Evolutionary conservation across 2,113 vertebrate genomes (phyloP).

Genomic region (Mugil cephalus): DNA sequence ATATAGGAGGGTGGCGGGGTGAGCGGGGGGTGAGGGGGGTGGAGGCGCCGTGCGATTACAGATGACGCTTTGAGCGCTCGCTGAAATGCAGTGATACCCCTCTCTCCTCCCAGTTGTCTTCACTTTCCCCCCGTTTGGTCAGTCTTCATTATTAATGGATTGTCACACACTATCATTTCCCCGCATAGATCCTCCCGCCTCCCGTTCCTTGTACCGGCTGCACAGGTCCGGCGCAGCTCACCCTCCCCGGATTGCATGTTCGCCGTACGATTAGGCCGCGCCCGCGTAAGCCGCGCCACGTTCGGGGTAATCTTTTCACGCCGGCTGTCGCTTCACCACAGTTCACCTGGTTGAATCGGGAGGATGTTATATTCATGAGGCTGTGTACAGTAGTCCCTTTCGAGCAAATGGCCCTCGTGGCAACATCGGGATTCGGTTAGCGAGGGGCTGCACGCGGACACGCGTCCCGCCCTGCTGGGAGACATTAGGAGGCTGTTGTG

Average conservation of each 20-base stretch:
- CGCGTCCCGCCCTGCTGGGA: conserved; percentile 59
- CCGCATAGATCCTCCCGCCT: conserved; percentile 1
- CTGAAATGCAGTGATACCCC: conserved; percentile 39
- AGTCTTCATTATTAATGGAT: conserved; percentile 58
- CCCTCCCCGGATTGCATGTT: conserved; percentile 32
- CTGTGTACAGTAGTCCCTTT: conserved; percentile 50
- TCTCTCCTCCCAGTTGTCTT: conserved; percentile 32
- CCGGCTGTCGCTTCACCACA: conserved; percentile 52
- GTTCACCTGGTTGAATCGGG: conserved; percentile 67
- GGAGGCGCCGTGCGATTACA: conserved; percentile 49
- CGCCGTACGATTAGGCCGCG: conserved; percentile 35
- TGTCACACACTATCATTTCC: conserved; percentile 35
- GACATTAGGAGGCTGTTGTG: conserved; percentile 52
- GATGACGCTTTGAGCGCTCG: conserved; percentile 41
- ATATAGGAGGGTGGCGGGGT: conserved; percentile 11
- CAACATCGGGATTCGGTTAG: conserved; percentile 63
- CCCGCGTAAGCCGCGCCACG: conserved; percentile 42
- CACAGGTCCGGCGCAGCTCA: not conserved
- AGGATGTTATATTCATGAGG: conserved; percentile 79
- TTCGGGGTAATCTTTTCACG: conserved; percentile 55
- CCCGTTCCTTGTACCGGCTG: conserved; percentile 7
- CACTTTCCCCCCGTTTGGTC: conserved; percentile 55
- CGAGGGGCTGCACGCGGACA: conserved; percentile 53
- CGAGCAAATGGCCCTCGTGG: conserved; percentile 59
- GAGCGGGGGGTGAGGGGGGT: not conserved